Base-by-base conservation (phyloP, 2,113 vertebrate species). In the Puffinus mauretanicus region DNA sequence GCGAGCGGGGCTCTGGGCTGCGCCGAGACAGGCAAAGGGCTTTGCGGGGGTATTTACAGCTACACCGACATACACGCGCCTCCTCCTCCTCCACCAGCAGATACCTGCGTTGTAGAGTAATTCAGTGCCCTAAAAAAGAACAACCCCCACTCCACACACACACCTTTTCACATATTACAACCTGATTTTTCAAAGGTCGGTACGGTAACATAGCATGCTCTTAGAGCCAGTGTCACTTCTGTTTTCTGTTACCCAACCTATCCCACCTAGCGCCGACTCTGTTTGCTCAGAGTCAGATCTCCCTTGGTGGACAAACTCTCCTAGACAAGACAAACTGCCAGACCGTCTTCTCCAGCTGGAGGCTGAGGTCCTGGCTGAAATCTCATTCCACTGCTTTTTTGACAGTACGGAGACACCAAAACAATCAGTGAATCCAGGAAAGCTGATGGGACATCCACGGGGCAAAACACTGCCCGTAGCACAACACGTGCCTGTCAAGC, bases 1-100 rank as follows among this genome's bases (percentile, higher is more conserved):
- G 13, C 0, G 1, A 49, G 71, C 0, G 0, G 11, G 34, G 32
- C 15, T 55, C 16, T 7, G 29, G 47, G 61, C 75, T 67, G 54
- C 1, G 7, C 44, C 1, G 2, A 13, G 22, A 7, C 2, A 10
- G 60, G 21, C 51, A 29, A n/a, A 65, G 71, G 57, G 36, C 47
- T 82, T 60, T 51, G n/a, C 38, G 40, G 52, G 55, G 40, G 7
- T 10, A 26, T 16, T 34, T 11, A 32, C 40, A 72, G 47, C 36
- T 16, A 44, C 36, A 42, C 1, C 3, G 0, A 16, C 32, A 5
- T 1, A 26, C 21, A 13, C 29, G 16, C 21, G 1, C 20, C 51
- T 26, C 18, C 46, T 60, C 36, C 69, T 82, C 54, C 70, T 76
- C 40, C 38, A 13, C 8, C 16, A 1, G 49, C 66, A 88, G 82